A percentile compares a stretch with the other conserved stretches of the same genome.
Evolutionary conservation across 2,888 invertebrate genomes (phyloP).

Genomic region (Geophilus truncorum): DNA sequence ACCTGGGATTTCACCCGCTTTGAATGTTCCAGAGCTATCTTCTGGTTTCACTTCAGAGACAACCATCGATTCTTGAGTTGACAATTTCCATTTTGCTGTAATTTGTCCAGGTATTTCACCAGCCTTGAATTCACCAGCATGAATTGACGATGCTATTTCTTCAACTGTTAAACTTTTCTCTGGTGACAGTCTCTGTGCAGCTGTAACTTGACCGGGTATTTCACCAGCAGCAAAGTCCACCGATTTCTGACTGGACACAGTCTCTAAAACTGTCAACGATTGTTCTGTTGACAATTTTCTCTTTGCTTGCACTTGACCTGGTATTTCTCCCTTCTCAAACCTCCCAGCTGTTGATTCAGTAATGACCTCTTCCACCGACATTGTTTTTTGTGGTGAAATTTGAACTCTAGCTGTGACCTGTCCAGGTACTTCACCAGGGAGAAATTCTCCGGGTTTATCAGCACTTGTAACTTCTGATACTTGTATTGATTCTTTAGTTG

Average conservation of each 20-base stretch:
- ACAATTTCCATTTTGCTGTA: slow-evolving; percentile 35
- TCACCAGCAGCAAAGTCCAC: slow-evolving; percentile 29
- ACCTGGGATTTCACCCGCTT: slow-evolving; percentile 31
- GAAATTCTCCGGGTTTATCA: slow-evolving; percentile 35
- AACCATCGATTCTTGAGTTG: slow-evolving; percentile 38
- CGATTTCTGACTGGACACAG: slow-evolving; percentile 22
- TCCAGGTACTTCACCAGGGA: slow-evolving; percentile 31
- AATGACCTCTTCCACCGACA: slow-evolving; percentile 37
- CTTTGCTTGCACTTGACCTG: slow-evolving; percentile 33
- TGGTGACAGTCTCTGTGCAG: slow-evolving; percentile 37
- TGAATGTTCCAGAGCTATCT: slow-evolving; percentile 34
- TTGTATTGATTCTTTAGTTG: slow-evolving; percentile 40
- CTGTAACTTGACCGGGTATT: slow-evolving; percentile 33
- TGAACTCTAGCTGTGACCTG: slow-evolving; percentile 25
- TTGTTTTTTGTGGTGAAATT: slow-evolving; percentile 37
- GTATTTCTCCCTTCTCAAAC: slow-evolving; percentile 34
- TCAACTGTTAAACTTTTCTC: slow-evolving; percentile 40
- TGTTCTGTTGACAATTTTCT: slow-evolving; percentile 32
- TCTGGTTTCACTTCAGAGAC: slow-evolving; percentile 39
- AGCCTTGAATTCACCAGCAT: slow-evolving; percentile 36
- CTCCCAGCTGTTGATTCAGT: slow-evolving; percentile 28
- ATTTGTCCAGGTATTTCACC: slow-evolving; percentile 35
- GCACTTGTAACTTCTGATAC: slow-evolving; percentile 39
- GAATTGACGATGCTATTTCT: slow-evolving; percentile 47
- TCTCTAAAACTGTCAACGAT: slow-evolving; percentile 31